These are phyloP conservation scores for Leucophora obtusa DNA, from an alignment of 2,888 invertebrate genomes.

Conservation along the genomic window DNA sequence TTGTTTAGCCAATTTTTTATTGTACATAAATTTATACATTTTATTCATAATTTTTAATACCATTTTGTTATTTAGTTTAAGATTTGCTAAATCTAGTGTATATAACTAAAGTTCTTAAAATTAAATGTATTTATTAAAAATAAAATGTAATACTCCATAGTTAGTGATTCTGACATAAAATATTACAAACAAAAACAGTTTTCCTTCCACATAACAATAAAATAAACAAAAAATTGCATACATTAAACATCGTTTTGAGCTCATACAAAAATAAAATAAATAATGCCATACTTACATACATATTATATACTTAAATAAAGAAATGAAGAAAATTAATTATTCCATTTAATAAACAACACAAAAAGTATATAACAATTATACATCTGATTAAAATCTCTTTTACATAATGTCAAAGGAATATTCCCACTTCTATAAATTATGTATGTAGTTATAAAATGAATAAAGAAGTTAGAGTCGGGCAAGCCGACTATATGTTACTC, in stretches of 20 bases:
- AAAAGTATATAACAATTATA: background rate
- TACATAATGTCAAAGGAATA: too few species aligned
- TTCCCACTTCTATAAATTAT: too few species aligned
- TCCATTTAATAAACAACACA: background rate
- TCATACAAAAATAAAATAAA: background rate
- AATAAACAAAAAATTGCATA: slow-evolving; percentile 4
- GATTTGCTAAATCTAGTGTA: background rate
- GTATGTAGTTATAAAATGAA: too few species aligned
- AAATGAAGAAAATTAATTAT: background rate
- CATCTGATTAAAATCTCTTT: background rate
- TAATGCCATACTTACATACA: background rate
- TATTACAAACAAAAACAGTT: background rate
- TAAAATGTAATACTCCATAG: background rate
- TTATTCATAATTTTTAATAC: too few species aligned
- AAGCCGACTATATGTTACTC: too few species aligned
- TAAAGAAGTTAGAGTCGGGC: too few species aligned
- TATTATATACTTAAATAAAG: background rate
- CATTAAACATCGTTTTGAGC: background rate
- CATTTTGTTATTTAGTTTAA: too few species aligned
- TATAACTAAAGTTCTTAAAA: slow-evolving; percentile 12
- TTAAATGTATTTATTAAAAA: slow-evolving; percentile 12
- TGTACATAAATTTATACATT: too few species aligned
- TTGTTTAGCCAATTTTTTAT: too few species aligned
- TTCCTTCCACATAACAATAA: slow-evolving; percentile 32
- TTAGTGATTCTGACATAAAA: slow-evolving; percentile 2